Conservation (phyloP, 2,888 invertebrate species). For the Mesochorus sp. region DNA sequence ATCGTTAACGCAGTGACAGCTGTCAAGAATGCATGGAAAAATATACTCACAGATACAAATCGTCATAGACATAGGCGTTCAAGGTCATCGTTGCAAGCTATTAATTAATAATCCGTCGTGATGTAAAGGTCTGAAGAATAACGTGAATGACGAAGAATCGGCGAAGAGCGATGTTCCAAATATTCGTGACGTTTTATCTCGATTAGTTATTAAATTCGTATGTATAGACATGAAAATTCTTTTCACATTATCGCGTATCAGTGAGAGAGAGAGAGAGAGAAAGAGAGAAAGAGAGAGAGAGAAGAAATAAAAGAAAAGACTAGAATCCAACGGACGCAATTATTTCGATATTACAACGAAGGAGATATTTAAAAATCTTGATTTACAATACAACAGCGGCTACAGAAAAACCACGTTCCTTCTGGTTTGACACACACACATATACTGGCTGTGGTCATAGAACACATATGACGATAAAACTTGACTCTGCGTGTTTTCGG, state of each 20-base stretch:
- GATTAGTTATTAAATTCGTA: conserved; percentile 18
- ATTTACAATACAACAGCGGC: conserved; percentile 32
- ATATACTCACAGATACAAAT: conserved; percentile 88
- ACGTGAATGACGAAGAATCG: conserved; percentile 1
- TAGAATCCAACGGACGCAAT: background rate
- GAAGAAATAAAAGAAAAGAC: background rate
- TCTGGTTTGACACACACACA: conserved; percentile 7
- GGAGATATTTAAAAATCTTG: conserved; percentile 2
- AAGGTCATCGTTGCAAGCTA: conserved; percentile 73
- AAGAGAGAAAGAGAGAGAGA: conserved; percentile 5
- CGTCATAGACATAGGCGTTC: conserved; percentile 85
- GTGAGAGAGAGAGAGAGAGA: conserved; percentile 4
- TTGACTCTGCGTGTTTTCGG: background rate
- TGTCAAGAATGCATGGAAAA: conserved; percentile 16
- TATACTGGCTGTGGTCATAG: background rate
- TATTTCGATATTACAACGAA: background rate
- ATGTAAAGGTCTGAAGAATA: conserved; percentile 20
- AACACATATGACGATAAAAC: background rate
- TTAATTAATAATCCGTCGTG: conserved; percentile 29
- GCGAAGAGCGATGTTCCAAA: background rate
- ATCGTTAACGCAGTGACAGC: conserved; percentile 37
- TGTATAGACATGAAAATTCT: conserved; percentile 42
- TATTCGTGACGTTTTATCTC: background rate
- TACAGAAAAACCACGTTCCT: conserved; percentile 39
- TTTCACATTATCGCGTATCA: conserved; percentile 37